Evolutionary conservation across 2,888 invertebrate genomes (phyloP).

Genomic region (Omphaloscelis lunosa): DNA sequence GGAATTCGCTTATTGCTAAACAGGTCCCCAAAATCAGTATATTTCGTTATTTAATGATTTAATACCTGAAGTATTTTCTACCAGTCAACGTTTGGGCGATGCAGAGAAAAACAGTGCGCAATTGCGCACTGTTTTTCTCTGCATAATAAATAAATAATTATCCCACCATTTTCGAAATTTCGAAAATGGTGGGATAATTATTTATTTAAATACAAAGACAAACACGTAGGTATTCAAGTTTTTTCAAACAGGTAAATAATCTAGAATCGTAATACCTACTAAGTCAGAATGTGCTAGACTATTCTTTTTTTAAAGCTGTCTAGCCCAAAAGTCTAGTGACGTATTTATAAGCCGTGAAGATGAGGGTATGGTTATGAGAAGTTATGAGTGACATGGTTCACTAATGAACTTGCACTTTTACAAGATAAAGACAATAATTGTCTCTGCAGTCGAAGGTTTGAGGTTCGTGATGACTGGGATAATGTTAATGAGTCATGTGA

Average conservation of each 20-base stretch:
- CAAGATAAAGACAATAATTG: background rate
- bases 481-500: background rate
- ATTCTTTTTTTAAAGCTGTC: too few relatives aligned
- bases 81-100: background rate
- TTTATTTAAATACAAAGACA: background rate
- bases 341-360: background rate
- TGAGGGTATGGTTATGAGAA: background rate
- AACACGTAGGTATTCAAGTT: too few relatives aligned
- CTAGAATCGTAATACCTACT: background rate
- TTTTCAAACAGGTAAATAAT: background rate
- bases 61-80: too few relatives aligned
- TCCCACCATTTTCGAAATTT: background rate
- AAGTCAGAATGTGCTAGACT: too few relatives aligned
- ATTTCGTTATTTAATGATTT: background rate
- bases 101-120: background rate
- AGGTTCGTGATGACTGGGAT: background rate
- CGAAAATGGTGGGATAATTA: background rate
- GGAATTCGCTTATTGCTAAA: background rate
- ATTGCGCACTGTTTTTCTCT: too few relatives aligned
- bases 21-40: too few relatives aligned
- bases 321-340: background rate
- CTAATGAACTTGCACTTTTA: background rate
- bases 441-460: background rate
- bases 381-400: background rate
- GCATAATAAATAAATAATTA: background rate